Percentiles rank a stretch among this genome's conserved stretches.
phyloP scores from a whole-genome alignment of 2,113 vertebrate species.

The Cathartes aura region DNA sequence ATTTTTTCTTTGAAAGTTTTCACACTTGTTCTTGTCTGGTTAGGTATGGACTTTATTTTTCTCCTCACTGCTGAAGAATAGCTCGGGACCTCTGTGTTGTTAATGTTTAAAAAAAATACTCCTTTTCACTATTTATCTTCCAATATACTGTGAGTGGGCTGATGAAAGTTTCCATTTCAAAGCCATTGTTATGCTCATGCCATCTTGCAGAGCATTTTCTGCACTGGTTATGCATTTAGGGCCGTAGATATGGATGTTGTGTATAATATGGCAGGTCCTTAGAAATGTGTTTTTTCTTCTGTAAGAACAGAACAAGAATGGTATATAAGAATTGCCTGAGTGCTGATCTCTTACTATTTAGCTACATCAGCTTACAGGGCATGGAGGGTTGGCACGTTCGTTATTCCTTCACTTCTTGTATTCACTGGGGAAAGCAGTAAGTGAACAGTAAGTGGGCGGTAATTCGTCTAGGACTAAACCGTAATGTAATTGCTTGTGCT shows the following conservation, averaged over 20 bases:
- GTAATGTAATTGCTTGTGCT: not conserved
- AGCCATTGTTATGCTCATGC: not conserved
- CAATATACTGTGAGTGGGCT: not conserved
- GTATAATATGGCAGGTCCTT: not conserved
- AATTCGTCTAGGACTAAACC: not conserved
- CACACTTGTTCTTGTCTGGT: not conserved
- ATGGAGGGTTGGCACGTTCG: fast-evolving
- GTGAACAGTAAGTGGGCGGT: not conserved
- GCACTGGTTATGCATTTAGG: not conserved
- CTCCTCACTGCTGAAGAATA: not conserved
- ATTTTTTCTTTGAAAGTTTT: not conserved
- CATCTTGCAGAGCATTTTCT: not conserved
- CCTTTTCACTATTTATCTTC: not conserved
- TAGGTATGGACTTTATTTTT: not conserved
- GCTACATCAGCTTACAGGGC: not conserved
- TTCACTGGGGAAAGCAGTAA: not conserved
- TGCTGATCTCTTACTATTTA: not conserved
- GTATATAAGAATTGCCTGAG: not conserved
- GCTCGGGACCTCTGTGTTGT: not conserved
- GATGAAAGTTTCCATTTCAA: not conserved
- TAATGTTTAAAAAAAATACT: not conserved
- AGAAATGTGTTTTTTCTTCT: not conserved
- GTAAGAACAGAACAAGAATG: not conserved
- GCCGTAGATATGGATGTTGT: not conserved
- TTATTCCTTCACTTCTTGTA: not conserved